Evolutionary conservation across 2,113 vertebrate species (phyloP).

Genomic region (Colius striatus): DNA sequence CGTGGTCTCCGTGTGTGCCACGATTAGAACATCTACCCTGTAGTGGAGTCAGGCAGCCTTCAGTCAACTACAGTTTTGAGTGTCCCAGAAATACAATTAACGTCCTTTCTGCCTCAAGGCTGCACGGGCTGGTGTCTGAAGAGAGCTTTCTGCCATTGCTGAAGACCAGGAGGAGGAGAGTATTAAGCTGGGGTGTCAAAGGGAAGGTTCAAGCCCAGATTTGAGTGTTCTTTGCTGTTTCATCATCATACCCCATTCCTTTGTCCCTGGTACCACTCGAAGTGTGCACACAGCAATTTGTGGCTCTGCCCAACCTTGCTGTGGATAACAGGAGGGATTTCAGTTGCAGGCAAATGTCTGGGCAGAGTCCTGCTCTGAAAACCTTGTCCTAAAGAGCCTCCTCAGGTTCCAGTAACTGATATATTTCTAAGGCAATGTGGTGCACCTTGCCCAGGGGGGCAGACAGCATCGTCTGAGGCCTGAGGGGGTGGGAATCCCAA

Average conservation of each 20-base stretch:
- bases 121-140: fast-evolving
- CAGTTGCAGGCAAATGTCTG: fast-evolving
- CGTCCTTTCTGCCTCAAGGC: neutral
- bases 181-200: neutral
- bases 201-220: fast-evolving
- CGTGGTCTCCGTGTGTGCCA: fast-evolving
- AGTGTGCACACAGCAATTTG: fast-evolving
- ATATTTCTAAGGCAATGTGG: neutral
- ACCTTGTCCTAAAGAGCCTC: fast-evolving
- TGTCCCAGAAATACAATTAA: neutral
- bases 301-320: neutral
- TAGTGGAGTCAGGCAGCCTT: fast-evolving
- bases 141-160: fast-evolving
- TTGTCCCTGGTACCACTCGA: fast-evolving
- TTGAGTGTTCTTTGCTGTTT: fast-evolving
- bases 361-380: neutral
- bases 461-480: neutral
- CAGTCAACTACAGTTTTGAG: fast-evolving
- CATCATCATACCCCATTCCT: fast-evolving
- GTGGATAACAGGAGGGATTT: fast-evolving
- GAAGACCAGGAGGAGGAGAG: neutral
- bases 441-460: neutral
- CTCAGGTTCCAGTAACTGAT: fast-evolving
- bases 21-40: fast-evolving
- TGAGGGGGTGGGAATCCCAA: neutral